Evolutionary conservation across 2,888 invertebrate genomes (phyloP).

Genomic region (Blastobasis lacticolella): DNA sequence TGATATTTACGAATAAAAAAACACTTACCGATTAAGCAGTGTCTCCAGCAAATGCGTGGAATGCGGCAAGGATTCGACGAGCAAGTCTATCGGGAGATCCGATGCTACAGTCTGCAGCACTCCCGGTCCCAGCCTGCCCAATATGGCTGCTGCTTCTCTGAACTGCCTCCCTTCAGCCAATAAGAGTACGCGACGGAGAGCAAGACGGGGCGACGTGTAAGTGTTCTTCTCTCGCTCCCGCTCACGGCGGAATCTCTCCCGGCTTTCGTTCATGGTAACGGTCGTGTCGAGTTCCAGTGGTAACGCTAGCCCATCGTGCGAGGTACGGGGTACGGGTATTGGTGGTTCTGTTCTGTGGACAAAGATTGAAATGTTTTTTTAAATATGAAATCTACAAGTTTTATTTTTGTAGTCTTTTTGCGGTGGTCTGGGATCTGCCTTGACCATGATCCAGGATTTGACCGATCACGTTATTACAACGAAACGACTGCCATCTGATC

Average conservation of each 20-base stretch:
- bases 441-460: too few relatives aligned
- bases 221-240: slow-evolving; percentile 74
- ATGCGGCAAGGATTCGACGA: slow-evolving; percentile 92
- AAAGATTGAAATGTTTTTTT: neutral
- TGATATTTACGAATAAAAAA: too few relatives aligned
- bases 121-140: slow-evolving; percentile 85
- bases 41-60: slow-evolving; percentile 91
- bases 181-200: slow-evolving; percentile 81
- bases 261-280: slow-evolving; percentile 78
- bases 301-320: slow-evolving; percentile 51
- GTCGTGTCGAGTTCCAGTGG: slow-evolving; percentile 19
- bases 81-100: slow-evolving; percentile 88
- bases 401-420: too few relatives aligned
- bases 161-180: slow-evolving; percentile 92
- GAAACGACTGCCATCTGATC: too few relatives aligned
- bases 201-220: slow-evolving; percentile 79
- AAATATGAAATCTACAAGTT: too few relatives aligned
- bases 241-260: slow-evolving; percentile 81
- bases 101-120: slow-evolving; percentile 84
- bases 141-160: slow-evolving; percentile 90
- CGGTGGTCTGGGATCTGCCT: too few relatives aligned
- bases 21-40: slow-evolving; percentile 78
- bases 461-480: too few relatives aligned
- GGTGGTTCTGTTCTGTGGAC: slow-evolving; percentile 1
- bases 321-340: slow-evolving; percentile 3